These are phyloP conservation scores for Drosophila putrida DNA, from an alignment of 2,888 invertebrate species.

Conservation along the genomic window DNA sequence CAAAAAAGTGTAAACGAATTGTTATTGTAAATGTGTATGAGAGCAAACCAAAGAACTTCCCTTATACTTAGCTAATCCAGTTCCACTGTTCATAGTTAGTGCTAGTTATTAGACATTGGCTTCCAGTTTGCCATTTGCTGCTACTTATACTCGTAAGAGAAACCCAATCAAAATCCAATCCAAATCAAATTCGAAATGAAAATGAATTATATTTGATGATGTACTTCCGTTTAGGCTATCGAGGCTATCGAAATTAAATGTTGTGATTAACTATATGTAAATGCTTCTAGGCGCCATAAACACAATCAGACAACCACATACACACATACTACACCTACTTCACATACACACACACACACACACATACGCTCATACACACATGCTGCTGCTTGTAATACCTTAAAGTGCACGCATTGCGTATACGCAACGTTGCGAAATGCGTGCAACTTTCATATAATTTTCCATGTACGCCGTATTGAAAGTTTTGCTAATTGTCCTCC, in stretches of 20 bases:
- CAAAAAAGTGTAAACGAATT: constrained; percentile 50
- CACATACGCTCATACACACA: constrained; percentile 41
- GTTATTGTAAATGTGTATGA: constrained; percentile 63
- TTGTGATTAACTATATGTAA: constrained; percentile 76
- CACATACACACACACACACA: constrained; percentile 19
- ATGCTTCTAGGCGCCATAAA: constrained; percentile 69
- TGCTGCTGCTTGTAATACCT: constrained; percentile 47
- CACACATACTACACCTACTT: constrained; percentile 4
- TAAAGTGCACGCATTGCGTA: constrained; percentile 57
- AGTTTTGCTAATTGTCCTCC: constrained; percentile 73
- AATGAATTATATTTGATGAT: constrained; percentile 32
- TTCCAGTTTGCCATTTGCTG: constrained; percentile 48
- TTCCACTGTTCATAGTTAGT: constrained; percentile 34
- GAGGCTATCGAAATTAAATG: constrained; percentile 67
- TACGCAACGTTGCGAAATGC: constrained; percentile 59
- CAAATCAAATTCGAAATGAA: constrained; percentile 12
- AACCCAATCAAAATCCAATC: constrained; percentile 21
- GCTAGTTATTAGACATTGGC: constrained; percentile 40
- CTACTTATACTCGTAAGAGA: constrained; percentile 18
- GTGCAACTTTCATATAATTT: constrained; percentile 6
- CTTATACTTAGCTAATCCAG: constrained; percentile 41
- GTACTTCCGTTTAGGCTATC: constrained; percentile 62
- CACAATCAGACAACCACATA: constrained; percentile 37
- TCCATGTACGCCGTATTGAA: constrained; percentile 61
- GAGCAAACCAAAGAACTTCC: constrained; percentile 60